phyloP scores from a whole-genome alignment of 1,140 invertebrate genomes.

The Euglossa dilemma region DNA sequence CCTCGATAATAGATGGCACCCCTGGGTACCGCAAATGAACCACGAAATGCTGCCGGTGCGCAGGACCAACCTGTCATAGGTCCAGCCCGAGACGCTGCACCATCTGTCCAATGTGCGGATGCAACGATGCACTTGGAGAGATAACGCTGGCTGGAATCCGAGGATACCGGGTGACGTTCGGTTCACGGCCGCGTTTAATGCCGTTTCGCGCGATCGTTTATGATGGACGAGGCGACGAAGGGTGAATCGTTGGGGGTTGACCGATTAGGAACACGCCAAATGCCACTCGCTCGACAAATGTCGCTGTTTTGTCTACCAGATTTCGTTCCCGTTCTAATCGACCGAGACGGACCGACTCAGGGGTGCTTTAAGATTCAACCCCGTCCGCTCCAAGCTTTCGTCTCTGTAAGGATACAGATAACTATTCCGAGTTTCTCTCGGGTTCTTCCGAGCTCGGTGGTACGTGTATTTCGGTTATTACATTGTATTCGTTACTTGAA shows the following conservation, averaged over 20 bases:
- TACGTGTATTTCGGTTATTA: too few relatives aligned
- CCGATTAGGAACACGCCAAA: conserved; percentile 48
- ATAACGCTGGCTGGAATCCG: conserved; percentile 50
- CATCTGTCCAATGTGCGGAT: conserved; percentile 76
- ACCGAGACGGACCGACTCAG: not conserved
- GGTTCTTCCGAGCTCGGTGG: too few relatives aligned
- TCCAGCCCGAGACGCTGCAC: conserved; percentile 69
- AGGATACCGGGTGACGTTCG: conserved; percentile 10
- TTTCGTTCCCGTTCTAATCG: not conserved
- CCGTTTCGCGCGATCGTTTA: conserved; percentile 37
- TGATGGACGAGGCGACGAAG: conserved; percentile 49
- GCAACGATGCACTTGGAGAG: conserved; percentile 55
- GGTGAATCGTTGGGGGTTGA: conserved; percentile 29
- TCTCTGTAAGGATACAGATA: too few relatives aligned
- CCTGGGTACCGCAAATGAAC: conserved; percentile 83
- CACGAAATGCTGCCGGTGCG: conserved; percentile 81
- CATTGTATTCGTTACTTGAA: too few relatives aligned
- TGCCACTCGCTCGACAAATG: conserved; percentile 29
- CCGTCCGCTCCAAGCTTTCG: too few relatives aligned
- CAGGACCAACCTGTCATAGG: conserved; percentile 82
- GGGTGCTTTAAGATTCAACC: not conserved
- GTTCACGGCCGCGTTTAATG: conserved; percentile 33
- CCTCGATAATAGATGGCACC: conserved; percentile 82
- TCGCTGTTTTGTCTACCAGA: conserved; percentile 9
- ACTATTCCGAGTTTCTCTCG: too few relatives aligned